phyloP scores from a whole-genome alignment of 1,140 invertebrate species.

The Drosophila athabasca region DNA sequence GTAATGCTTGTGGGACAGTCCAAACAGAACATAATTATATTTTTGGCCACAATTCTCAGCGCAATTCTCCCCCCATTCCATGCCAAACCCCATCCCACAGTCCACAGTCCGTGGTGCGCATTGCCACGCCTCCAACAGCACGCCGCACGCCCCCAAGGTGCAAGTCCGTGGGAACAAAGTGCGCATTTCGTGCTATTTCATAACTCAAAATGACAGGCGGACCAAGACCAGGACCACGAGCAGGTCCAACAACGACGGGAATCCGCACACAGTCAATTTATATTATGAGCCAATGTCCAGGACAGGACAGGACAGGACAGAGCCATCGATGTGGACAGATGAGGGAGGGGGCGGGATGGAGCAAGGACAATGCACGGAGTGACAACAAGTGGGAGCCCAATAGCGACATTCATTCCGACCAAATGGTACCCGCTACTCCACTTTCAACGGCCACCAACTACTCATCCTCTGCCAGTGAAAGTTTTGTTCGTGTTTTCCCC shows the following conservation, averaged over 20 bases:
- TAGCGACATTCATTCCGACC: no score
- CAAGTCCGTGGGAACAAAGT: neutral
- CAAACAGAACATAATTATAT: no score
- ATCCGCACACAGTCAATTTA: slow-evolving; percentile 50
- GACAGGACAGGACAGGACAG: neutral
- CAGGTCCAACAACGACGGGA: neutral
- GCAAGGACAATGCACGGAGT: slow-evolving; percentile 20
- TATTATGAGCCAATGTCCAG: slow-evolving; percentile 53
- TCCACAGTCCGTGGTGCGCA: neutral
- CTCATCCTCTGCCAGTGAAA: neutral
- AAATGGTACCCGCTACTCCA: no score
- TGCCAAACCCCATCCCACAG: no score
- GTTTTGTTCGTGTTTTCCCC: no score
- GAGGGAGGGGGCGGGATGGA: no score
- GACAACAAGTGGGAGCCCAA: neutral
- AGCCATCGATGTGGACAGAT: slow-evolving; percentile 51
- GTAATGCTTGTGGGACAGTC: no score
- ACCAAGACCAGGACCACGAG: neutral
- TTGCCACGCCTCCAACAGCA: neutral
- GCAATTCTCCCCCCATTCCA: no score
- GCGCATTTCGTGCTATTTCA: slow-evolving; percentile 49
- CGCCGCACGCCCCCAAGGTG: neutral
- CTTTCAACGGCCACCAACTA: no score
- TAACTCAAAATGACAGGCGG: slow-evolving; percentile 63
- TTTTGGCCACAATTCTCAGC: no score